Evolutionary conservation across 2,888 invertebrate genomes (phyloP), one percentile per base, ranked within the genome.

Genomic region (Troilus luridus): DNA sequence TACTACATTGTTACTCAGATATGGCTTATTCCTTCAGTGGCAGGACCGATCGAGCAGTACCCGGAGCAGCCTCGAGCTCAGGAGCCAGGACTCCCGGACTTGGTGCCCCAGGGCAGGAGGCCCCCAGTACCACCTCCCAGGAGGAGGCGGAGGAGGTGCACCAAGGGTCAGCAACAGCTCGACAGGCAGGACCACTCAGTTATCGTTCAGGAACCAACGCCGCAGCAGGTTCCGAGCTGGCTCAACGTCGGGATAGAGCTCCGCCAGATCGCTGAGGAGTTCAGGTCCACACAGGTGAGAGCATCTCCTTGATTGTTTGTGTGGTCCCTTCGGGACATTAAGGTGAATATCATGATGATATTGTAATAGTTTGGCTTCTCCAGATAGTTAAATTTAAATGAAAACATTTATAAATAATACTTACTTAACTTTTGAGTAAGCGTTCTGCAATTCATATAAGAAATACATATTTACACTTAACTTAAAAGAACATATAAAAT

Each of bases 181-280:
- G 58, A 81, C 17, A 67, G 88, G 14, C 88, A 90, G 90, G 59
- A 90, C 81, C 10, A n/a, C 60, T 81, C 90, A 59, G 90, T 64
- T n/a, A 19, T 60, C 21, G 72, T 3, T 19, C 88, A 60, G 88
- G 24, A n/a, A 5, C 41, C 64, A 72, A 27, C 27, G 8, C 64
- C 56, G 3, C 56, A 58, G 27, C 90, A 72, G 59, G 88, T 59
- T 12, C 91, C 88, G 10, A 88, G 88, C 85, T 91, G 88, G 91
- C 88, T 91, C 60, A 92, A 92, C 77, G 92, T 93, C 24, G 93
- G 93, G n/a, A 92, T 93, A 58, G 93, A 93, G 85, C 91, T 93
- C 88, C 91, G 93, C 77, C 93, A 92, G 88, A 93, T 93, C 85
- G 93, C 93, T 24, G 93, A 93, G 88, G 92, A 92, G 81, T 92